These are phyloP conservation scores for Lasioglossum malachurum DNA, from an alignment of 2,888 invertebrate species.

Conservation along the genomic window DNA sequence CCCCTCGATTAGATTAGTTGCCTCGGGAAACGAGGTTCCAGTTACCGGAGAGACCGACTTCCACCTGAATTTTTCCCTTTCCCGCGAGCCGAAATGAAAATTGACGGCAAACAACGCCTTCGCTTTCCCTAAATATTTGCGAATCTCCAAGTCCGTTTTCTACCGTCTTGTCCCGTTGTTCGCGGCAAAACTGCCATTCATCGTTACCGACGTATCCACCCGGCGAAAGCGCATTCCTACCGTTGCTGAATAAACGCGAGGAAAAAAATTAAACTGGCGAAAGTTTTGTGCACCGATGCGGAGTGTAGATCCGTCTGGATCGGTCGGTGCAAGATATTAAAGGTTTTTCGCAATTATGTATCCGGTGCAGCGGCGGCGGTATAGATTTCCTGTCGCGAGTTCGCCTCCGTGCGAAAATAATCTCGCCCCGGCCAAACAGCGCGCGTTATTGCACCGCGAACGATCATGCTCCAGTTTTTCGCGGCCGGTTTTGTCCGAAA, in stretches of 20 bases:
- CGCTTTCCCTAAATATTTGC: conserved; percentile 48
- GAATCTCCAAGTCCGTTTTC: background rate
- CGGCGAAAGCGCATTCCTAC: background rate
- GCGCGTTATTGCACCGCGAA: conserved; percentile 37
- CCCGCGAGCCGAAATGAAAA: conserved; percentile 37
- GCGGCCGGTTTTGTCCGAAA: conserved; percentile 21
- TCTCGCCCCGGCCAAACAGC: conserved; percentile 35
- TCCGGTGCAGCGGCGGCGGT: conserved; percentile 30
- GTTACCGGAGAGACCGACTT: conserved; percentile 28
- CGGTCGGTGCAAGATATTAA: conserved; percentile 39
- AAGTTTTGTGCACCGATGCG: background rate
- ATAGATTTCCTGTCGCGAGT: conserved; percentile 54
- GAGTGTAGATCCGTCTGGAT: conserved; percentile 24
- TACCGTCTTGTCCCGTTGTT: background rate
- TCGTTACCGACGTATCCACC: conserved; percentile 30
- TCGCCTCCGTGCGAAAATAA: conserved; percentile 39
- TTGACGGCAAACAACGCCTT: conserved; percentile 49
- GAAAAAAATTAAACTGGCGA: background rate
- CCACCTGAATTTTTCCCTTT: conserved; percentile 40
- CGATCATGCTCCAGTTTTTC: conserved; percentile 45
- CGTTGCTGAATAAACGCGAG: background rate
- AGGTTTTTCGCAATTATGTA: conserved; percentile 53
- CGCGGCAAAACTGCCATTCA: conserved; percentile 20
- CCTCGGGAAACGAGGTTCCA: conserved; percentile 44
- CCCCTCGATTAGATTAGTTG: conserved; percentile 46